Percentiles rank a stretch among this genome's conserved stretches.
Conservation (phyloP, 2,888 invertebrate species). For the Abrostola tripartita region DNA sequence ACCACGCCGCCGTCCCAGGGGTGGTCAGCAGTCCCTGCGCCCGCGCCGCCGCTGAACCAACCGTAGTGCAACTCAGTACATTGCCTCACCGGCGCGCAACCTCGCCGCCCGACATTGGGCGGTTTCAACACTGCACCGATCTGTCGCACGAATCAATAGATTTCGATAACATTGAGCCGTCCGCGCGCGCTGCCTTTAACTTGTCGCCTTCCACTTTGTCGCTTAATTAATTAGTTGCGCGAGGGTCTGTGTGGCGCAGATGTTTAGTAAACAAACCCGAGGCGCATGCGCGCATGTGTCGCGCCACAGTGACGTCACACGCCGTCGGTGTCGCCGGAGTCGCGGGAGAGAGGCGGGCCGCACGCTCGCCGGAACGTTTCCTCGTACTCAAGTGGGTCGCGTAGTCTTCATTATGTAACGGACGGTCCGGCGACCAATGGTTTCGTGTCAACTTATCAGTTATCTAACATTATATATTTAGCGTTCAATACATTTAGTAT, state of each 20-base stretch:
- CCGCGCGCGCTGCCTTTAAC: conserved; percentile 18
- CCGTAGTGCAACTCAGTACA: conserved; percentile 45
- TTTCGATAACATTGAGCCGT: conserved; percentile 71
- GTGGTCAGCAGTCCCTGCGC: background rate
- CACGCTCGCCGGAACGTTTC: conserved; percentile 17
- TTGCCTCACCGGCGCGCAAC: conserved; percentile 67
- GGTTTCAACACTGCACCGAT: conserved; percentile 67
- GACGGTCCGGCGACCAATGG: conserved; percentile 23
- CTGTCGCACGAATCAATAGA: conserved; percentile 64
- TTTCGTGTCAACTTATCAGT: conserved; percentile 35
- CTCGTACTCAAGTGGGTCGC: conserved; percentile 41
- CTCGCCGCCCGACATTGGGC: conserved; percentile 68
- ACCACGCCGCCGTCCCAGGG: background rate
- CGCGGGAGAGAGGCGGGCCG: background rate
- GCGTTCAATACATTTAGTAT: conserved; percentile 2
- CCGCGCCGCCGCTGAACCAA: no score
- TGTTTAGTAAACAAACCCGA: conserved; percentile 37
- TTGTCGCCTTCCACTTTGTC: conserved; percentile 11
- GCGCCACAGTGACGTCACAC: background rate
- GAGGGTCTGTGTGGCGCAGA: background rate
- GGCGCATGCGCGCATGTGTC: background rate
- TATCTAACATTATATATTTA: conserved; percentile 30
- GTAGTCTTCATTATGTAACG: conserved; percentile 38
- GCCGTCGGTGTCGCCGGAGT: conserved; percentile 1
- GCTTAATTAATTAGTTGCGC: conserved; percentile 11